These are phyloP conservation scores for Chymomyza fuscimana DNA, from an alignment of 2,888 invertebrate genomes.

Conservation along the genomic window DNA sequence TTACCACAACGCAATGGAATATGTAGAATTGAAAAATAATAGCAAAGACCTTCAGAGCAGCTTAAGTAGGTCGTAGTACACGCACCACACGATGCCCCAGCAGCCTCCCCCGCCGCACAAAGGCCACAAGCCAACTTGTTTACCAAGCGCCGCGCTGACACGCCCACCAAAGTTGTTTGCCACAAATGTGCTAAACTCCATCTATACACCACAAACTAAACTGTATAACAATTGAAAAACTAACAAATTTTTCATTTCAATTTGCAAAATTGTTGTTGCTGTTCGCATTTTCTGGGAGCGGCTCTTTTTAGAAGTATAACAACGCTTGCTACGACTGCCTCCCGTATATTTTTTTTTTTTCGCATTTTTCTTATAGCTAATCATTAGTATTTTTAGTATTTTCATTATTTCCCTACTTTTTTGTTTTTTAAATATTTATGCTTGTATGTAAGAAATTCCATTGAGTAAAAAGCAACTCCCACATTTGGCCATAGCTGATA, in stretches of 20 bases:
- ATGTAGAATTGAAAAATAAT: background rate
- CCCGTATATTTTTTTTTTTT: background rate
- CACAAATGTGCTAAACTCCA: background rate
- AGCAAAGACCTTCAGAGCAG: conserved; percentile 47
- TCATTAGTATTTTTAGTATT: background rate
- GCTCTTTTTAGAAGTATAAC: conserved; percentile 26
- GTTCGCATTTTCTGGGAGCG: conserved; percentile 60
- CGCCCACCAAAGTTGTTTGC: background rate
- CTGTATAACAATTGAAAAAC: too few species aligned
- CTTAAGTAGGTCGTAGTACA: conserved; percentile 50
- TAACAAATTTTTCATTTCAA: conserved; percentile 30
- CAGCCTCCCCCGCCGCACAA: background rate
- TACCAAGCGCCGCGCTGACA: background rate
- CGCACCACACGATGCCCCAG: background rate
- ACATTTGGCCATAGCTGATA: conserved; percentile 15
- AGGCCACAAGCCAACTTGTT: conserved; percentile 1
- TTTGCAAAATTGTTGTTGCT: conserved; percentile 29
- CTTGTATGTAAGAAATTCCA: conserved; percentile 23
- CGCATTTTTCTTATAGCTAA: background rate
- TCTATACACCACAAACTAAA: too few species aligned
- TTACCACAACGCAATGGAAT: conserved; percentile 18
- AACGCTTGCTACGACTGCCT: conserved; percentile 10
- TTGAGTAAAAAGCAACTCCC: conserved; percentile 44
- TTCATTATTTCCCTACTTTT: background rate
- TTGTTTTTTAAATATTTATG: conserved; percentile 12